Percentiles rank a stretch among this genome's conserved stretches.
phyloP scores from a whole-genome alignment of 92 coral and sea anemone species.

The Pocillopora meandrina region DNA sequence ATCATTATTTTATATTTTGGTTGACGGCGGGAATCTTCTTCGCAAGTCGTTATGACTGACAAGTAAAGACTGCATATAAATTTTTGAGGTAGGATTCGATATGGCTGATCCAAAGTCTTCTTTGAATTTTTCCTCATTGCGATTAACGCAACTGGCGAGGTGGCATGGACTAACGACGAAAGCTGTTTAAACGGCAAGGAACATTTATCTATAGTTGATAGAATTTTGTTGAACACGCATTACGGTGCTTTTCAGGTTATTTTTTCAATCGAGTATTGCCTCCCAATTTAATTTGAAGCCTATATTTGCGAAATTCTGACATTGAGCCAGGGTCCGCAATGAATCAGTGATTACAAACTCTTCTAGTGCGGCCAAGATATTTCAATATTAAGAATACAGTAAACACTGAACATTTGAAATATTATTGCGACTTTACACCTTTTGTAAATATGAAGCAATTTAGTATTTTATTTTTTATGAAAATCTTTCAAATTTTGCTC shows the following conservation, averaged over 20 bases:
- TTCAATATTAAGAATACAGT: constrained; percentile 16
- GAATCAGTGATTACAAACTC: not conserved
- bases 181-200: constrained; percentile 69
- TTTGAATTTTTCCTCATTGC: constrained; percentile 42
- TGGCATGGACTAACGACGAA: constrained; percentile 72
- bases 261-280: constrained; percentile 2
- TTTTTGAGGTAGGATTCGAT: not conserved
- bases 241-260: not conserved
- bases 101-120: constrained; percentile 57
- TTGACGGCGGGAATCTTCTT: constrained; percentile 8
- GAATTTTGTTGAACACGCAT: not conserved
- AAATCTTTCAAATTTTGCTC: not conserved
- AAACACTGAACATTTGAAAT: too few species aligned
- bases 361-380: not conserved
- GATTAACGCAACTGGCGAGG: constrained; percentile 75
- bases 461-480: not conserved
- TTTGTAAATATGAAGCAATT: not conserved
- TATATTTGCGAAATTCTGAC: not conserved
- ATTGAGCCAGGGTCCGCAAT: not conserved
- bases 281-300: not conserved
- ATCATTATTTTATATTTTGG: constrained; percentile 27
- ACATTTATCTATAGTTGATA: not conserved
- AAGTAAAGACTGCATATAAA: not conserved
- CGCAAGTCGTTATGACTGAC: not conserved
- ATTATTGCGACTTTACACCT: not conserved